A percentile compares a stretch with the other conserved stretches of the same genome.
These are phyloP conservation scores for Drosophila bunnanda DNA, from an alignment of 2,888 invertebrate genomes.

Conservation along the genomic window DNA sequence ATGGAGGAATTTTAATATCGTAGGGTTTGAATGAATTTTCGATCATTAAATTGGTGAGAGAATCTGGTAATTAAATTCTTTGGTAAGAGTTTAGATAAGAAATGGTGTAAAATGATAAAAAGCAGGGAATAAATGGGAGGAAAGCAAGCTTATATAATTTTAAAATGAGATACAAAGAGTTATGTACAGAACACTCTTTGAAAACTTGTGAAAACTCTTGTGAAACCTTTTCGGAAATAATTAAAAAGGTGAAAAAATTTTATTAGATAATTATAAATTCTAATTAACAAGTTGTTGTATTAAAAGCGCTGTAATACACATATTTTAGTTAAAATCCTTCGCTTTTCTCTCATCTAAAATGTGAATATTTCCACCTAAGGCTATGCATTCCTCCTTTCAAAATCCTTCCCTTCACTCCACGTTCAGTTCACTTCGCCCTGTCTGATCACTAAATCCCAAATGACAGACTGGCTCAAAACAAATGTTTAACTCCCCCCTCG, in stretches of 20 bases:
- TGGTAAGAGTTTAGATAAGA: not conserved
- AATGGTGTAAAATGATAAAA: not conserved
- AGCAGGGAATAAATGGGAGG: rapidly evolving
- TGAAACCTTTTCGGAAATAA: not conserved
- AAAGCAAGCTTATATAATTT: not conserved
- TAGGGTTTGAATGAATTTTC: conserved; percentile 28
- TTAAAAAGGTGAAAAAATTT: not conserved
- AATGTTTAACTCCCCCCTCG: conserved; percentile 58
- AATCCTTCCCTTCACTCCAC: conserved; percentile 3
- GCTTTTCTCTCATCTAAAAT: not conserved
- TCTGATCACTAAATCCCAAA: conserved; percentile 48
- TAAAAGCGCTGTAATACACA: no score
- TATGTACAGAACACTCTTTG: not conserved
- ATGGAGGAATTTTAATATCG: not conserved
- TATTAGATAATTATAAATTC: not conserved
- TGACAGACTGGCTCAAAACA: conserved; percentile 66
- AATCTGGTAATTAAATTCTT: not conserved
- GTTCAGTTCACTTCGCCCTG: conserved; percentile 11
- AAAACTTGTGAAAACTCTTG: no score
- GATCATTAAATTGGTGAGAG: not conserved
- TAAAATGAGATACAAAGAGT: not conserved
- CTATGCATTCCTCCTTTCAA: conserved; percentile 1
- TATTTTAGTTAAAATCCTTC: not conserved
- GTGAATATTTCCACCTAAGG: not conserved
- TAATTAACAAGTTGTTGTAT: not conserved